A percentile compares a stretch with the other conserved stretches of the same genome.
phyloP scores from a whole-genome alignment of 2,888 invertebrate species.

The Mycogona germanica region DNA sequence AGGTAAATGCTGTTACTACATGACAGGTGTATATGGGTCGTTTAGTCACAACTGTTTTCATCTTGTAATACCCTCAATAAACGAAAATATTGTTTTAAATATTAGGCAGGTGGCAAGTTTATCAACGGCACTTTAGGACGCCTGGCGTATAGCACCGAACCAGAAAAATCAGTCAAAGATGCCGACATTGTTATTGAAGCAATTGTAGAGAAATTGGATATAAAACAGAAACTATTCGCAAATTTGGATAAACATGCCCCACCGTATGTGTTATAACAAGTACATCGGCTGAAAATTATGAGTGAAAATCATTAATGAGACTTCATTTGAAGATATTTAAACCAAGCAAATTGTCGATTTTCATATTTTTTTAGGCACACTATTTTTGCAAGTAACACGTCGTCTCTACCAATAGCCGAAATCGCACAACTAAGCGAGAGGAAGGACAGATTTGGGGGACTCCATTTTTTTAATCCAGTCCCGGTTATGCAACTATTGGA shows the following conservation, averaged over 20 bases:
- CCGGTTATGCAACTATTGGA: conserved; percentile 82
- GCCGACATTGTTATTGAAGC: conserved; percentile 74
- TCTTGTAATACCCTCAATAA: not conserved
- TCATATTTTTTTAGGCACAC: conserved; percentile 49
- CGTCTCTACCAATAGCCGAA: conserved; percentile 69
- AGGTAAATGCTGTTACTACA: conserved; percentile 16
- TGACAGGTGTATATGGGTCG: not conserved
- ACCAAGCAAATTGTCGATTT: too few relatives aligned
- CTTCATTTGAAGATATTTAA: too few relatives aligned
- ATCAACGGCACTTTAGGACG: conserved; percentile 47
- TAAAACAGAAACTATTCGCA: conserved; percentile 62
- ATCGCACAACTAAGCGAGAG: conserved; percentile 57
- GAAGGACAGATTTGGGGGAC: conserved; percentile 57
- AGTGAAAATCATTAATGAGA: too few relatives aligned
- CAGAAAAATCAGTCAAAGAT: conserved; percentile 47
- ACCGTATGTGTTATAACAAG: too few relatives aligned
- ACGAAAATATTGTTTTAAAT: not conserved
- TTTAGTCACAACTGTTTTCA: not conserved
- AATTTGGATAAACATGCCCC: conserved; percentile 46
- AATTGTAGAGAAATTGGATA: conserved; percentile 66
- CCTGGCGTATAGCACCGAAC: conserved; percentile 49
- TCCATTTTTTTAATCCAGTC: conserved; percentile 88
- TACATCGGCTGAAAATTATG: too few relatives aligned
- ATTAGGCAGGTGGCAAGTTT: conserved; percentile 49
- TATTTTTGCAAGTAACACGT: conserved; percentile 80